Percentiles rank a stretch among this genome's conserved stretches.
These are phyloP conservation scores for Alitta virens DNA, from an alignment of 2,888 invertebrate species.

Conservation along the genomic window DNA sequence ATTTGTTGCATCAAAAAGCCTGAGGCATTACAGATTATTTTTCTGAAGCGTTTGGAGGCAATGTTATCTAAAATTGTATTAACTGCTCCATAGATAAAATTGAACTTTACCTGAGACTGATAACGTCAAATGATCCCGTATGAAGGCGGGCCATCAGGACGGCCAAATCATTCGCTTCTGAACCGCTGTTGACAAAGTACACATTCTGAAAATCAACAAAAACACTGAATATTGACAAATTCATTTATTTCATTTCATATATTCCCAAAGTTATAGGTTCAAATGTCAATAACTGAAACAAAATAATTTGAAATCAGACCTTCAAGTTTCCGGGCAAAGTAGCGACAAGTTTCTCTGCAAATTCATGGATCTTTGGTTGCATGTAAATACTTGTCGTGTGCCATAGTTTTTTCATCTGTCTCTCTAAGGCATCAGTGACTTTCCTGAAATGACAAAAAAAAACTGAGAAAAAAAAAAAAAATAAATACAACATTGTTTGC, in stretches of 20 bases:
- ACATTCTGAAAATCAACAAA: constrained; percentile 66
- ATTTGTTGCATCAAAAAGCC: no score
- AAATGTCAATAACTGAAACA: no score
- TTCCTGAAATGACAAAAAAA: constrained; percentile 64
- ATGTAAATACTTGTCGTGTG: constrained; percentile 91
- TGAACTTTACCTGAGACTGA: constrained; percentile 66
- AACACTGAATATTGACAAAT: background rate
- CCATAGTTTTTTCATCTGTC: constrained; percentile 80
- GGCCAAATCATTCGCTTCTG: constrained; percentile 96
- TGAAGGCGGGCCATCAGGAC: constrained; percentile 80
- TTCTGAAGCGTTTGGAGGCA: no score
- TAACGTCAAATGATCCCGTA: constrained; percentile 80
- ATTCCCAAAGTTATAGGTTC: no score
- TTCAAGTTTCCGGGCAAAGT: constrained; percentile 85
- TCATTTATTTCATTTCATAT: background rate
- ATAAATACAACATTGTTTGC: no score
- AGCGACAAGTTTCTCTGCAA: constrained; percentile 75
- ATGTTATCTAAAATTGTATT: no score
- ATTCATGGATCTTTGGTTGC: constrained; percentile 87
- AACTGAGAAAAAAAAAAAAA: no score
- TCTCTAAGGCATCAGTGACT: constrained; percentile 74
- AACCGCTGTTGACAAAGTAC: constrained; percentile 93
- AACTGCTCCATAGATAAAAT: no score
- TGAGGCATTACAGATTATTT: no score
- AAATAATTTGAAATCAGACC: no score